Evolutionary conservation across 2,797 vertebrate genomes (phyloP).

Genomic region (Prunella strophiata): DNA sequence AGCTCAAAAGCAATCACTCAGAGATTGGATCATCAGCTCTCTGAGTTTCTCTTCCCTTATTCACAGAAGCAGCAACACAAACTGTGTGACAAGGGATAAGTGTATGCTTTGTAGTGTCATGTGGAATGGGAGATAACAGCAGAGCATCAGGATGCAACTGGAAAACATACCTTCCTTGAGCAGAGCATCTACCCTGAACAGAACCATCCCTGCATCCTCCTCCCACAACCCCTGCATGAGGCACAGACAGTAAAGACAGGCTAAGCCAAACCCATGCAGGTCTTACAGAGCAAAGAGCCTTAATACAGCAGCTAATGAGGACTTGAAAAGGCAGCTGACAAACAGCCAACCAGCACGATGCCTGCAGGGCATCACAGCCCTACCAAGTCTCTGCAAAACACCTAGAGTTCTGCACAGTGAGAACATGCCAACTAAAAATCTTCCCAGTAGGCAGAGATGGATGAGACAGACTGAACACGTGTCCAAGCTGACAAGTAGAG

Average conservation of each 20-base stretch:
- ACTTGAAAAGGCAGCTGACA: not conserved
- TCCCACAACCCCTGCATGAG: not conserved
- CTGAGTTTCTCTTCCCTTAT: not conserved
- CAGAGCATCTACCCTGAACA: not conserved
- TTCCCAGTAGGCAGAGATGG: not conserved
- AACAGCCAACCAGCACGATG: not conserved
- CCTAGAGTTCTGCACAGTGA: not conserved
- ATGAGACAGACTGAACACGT: not conserved
- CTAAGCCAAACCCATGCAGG: not conserved
- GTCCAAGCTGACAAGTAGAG: not conserved
- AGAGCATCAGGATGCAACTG: not conserved
- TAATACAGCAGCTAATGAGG: not conserved
- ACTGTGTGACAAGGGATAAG: not conserved
- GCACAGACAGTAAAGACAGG: not conserved
- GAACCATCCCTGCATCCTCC: not conserved
- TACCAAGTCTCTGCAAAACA: not conserved
- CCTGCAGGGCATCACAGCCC: not conserved
- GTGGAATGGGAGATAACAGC: not conserved
- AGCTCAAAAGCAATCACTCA: not conserved
- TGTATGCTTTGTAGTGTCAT: not conserved
- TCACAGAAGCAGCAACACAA: not conserved
- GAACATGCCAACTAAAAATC: not conserved
- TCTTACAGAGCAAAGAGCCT: not conserved
- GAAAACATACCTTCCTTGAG: not conserved
- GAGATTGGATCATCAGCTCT: not conserved